Evolutionary conservation across 2,797 vertebrate genomes (phyloP).

Genomic region (Parauchenoglanis punctatus): DNA sequence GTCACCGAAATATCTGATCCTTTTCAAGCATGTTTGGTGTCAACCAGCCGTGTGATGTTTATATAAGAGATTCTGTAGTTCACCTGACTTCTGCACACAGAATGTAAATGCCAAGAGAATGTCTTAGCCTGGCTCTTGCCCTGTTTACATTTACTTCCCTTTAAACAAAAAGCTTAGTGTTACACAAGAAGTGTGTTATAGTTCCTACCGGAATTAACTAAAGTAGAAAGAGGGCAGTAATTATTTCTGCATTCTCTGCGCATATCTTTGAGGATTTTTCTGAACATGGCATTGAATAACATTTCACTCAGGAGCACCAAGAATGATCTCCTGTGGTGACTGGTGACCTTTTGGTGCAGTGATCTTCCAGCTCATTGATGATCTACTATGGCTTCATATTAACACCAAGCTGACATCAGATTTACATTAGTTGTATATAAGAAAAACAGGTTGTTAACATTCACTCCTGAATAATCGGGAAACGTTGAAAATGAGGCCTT

Average conservation of each 20-base stretch:
- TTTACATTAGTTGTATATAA: background rate
- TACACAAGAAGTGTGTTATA: conserved; percentile 55
- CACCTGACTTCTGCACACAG: conserved; percentile 54
- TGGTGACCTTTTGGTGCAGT: background rate
- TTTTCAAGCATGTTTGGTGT: conserved; percentile 34
- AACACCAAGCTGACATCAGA: background rate
- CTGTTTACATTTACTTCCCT: conserved; percentile 69
- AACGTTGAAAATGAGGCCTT: background rate
- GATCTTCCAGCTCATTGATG: background rate
- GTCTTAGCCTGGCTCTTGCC: conserved; percentile 60
- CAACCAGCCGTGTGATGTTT: conserved; percentile 63
- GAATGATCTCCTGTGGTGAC: background rate
- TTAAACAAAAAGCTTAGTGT: conserved; percentile 64
- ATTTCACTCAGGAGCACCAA: background rate
- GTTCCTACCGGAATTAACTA: conserved; percentile 57
- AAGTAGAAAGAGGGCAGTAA: conserved; percentile 53
- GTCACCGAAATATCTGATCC: conserved; percentile 38
- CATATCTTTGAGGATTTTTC: background rate
- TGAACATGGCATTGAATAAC: background rate
- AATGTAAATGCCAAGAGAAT: conserved; percentile 66
- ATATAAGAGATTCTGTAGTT: conserved; percentile 53
- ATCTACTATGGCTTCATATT: background rate
- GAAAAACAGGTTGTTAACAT: background rate
- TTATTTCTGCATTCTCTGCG: background rate
- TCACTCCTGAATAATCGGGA: background rate